Conservation (phyloP, 2,113 vertebrate species). For the Zosterops lateralis region DNA sequence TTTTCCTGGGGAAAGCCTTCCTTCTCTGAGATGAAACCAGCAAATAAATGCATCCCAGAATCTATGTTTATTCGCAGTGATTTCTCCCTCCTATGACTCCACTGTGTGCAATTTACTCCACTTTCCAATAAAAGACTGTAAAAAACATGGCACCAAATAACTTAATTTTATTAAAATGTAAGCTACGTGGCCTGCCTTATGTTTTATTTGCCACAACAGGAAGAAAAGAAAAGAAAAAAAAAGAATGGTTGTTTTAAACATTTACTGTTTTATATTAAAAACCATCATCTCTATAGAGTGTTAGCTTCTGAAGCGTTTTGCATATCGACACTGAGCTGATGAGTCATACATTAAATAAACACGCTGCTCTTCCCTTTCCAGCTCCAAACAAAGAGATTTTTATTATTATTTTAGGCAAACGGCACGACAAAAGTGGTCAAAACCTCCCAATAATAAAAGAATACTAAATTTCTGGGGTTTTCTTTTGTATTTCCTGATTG, state of each 20-base stretch:
- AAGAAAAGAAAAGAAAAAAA: background rate
- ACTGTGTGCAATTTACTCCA: constrained; percentile 75
- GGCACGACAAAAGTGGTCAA: background rate
- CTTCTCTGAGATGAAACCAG: constrained; percentile 41
- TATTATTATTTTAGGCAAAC: constrained; percentile 18
- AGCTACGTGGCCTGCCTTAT: constrained; percentile 16
- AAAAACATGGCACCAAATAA: constrained; percentile 62
- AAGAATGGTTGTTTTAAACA: constrained; percentile 33
- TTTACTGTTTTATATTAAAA: constrained; percentile 61
- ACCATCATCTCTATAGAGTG: constrained; percentile 19
- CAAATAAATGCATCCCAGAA: constrained; percentile 67
- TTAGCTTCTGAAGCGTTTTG: constrained; percentile 54
- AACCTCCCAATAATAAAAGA: constrained; percentile 42
- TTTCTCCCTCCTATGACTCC: constrained; percentile 66
- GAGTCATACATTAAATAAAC: constrained; percentile 42
- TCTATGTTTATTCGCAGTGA: constrained; percentile 68
- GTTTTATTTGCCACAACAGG: constrained; percentile 42
- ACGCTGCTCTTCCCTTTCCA: constrained; percentile 12
- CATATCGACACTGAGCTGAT: background rate
- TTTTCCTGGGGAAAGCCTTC: background rate
- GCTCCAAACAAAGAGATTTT: constrained; percentile 8
- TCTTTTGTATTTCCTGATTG: background rate
- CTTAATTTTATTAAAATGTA: constrained; percentile 71
- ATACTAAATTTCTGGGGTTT: background rate
- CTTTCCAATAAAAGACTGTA: constrained; percentile 73